Evolutionary conservation across 2,113 vertebrate genomes (phyloP).

Genomic region (Psettodes erumei): DNA sequence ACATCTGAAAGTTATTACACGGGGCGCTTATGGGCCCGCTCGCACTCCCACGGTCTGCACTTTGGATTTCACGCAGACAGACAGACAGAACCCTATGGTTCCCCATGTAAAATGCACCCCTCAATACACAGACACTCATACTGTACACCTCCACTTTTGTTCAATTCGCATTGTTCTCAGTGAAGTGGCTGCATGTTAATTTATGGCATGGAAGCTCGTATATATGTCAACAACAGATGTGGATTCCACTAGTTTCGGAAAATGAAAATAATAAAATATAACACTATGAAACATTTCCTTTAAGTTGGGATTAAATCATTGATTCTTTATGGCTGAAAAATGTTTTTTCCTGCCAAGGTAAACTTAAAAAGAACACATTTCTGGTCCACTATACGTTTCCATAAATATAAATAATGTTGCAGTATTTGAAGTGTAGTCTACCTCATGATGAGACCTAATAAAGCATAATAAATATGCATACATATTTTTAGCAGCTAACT

Average conservation of each 20-base stretch:
- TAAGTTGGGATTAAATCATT: not conserved
- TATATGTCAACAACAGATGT: not conserved
- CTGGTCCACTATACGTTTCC: not conserved
- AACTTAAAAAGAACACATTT: not conserved
- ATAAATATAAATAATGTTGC: not conserved
- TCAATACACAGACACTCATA: not conserved
- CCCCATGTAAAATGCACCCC: not conserved
- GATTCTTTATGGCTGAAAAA: not conserved
- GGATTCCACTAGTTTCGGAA: not conserved
- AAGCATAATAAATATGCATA: not conserved
- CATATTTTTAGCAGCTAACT: not conserved
- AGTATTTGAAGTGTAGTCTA: not conserved
- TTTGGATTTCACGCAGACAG: slow-evolving; percentile 56
- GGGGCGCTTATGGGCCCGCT: slow-evolving; percentile 70
- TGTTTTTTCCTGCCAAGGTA: not conserved
- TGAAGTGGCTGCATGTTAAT: not conserved
- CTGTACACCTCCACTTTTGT: not conserved
- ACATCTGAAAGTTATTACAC: slow-evolving; percentile 85
- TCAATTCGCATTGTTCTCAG: not conserved
- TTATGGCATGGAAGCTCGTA: not conserved
- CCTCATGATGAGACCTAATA: not conserved
- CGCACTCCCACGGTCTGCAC: slow-evolving; percentile 73
- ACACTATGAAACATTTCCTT: not conserved
- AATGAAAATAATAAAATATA: not conserved
- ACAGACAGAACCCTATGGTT: slow-evolving; percentile 38